Base-by-base conservation (phyloP, 2,113 vertebrate species). In the Cyprinodon brontotheroides region DNA sequence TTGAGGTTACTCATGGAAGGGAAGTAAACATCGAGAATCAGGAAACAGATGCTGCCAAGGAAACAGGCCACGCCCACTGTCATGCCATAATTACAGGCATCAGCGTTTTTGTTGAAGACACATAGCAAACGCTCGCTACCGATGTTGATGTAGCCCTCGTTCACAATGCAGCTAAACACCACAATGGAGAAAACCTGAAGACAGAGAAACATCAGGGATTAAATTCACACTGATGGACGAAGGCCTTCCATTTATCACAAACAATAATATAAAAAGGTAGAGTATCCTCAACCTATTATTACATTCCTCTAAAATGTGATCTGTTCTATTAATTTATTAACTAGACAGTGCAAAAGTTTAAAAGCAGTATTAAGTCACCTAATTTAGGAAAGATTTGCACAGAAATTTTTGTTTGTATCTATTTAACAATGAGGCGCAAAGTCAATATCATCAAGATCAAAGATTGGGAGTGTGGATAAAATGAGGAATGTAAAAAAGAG, bases 1-100 rank as follows among this genome's bases (percentile, higher is more conserved):
- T 94, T 96, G 60, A 99, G 93, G 11, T 94, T 99, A 94, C 97
- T 99, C 93, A 99, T 97, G 93, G 96, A 95, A 81, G 98, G 97
- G 90, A 99, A 99, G 88, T 97, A 93, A 87, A 95, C 63, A 68
- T 99, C 98, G 75, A 99, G 68, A 4, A 96, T 79, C 66, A 98
- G 82, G 92, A 99, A 98, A 76, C 94, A 94, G 82, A 95, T 90
- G 77, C 95, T 96, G 85, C 95, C 96, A 0, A 99, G 92, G 93
- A 99, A 99, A 69, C 97, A 96, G 8, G 96, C 90, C 88, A 98
- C 78, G 41, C 97, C 98, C 0, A 99, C 75, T 1, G 95, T 94
- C 0, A 99, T 85, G 38, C 95, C 97, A 0, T 96, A 99, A 93
- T 97, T 96, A 83, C 98, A 99, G 90, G 98, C 97, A 0, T 95